These are phyloP conservation scores for Rhinella marina DNA, from an alignment of 2,797 vertebrate species.

Conservation along the genomic window DNA sequence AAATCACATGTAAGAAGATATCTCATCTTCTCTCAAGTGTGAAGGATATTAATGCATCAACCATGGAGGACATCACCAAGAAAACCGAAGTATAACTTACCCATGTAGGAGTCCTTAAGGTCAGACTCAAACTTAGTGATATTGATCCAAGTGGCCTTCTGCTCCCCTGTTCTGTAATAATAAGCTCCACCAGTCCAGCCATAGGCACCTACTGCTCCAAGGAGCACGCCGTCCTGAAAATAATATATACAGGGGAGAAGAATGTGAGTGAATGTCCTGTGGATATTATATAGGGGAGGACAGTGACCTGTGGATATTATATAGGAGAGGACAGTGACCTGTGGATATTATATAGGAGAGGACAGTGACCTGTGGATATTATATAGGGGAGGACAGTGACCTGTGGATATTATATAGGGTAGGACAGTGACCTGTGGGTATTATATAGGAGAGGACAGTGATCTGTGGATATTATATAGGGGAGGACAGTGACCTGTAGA, in stretches of 20 bases:
- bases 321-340: neutral
- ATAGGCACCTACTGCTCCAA: slow-evolving; percentile 71
- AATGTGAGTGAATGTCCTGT: neutral
- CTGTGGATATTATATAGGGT: no score
- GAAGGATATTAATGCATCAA: neutral
- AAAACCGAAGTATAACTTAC: slow-evolving; percentile 59
- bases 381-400: no score
- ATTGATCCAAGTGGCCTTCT: slow-evolving; percentile 66
- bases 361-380: neutral
- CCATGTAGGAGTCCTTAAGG: slow-evolving; percentile 72
- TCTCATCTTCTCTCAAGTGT: neutral
- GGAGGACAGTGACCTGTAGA: neutral
- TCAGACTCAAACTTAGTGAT: slow-evolving; percentile 62
- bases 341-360: no score
- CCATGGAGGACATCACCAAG: neutral
- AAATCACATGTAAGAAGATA: neutral
- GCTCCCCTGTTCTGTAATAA: slow-evolving; percentile 4
- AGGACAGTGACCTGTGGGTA: no score
- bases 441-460: no score
- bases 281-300: neutral
- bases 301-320: neutral
- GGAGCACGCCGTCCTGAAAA: slow-evolving; percentile 65
- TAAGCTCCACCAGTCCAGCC: slow-evolving; percentile 73
- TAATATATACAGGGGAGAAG: no score
- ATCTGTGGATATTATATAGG: neutral